phyloP scores from a whole-genome alignment of 2,888 invertebrate genomes.

The Trileptium ribeirensis region DNA sequence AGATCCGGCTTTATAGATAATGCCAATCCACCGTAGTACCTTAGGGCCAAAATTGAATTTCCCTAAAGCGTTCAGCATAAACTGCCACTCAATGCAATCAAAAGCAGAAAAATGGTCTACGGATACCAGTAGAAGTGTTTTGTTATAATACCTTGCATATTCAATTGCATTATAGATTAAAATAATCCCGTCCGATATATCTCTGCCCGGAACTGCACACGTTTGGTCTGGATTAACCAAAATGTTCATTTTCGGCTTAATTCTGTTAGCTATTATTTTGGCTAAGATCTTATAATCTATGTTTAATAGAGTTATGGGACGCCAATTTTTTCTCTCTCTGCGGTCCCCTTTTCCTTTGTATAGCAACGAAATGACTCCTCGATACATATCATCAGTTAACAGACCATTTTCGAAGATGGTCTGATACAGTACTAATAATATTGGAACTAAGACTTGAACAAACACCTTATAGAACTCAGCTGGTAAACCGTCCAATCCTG shows the following conservation, averaged over 20 bases:
- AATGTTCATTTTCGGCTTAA: not conserved
- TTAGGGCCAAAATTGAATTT: not conserved
- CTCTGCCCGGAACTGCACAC: not conserved
- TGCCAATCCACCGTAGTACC: not conserved
- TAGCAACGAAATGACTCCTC: not conserved
- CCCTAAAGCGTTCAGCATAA: not conserved
- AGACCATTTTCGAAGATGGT: not conserved
- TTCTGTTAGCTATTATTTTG: not conserved
- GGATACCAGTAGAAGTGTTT: not conserved
- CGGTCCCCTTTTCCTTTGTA: constrained; percentile 13
- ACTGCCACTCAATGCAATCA: not conserved
- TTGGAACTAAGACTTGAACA: not conserved
- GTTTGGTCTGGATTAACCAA: constrained; percentile 2
- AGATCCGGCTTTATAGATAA: not conserved
- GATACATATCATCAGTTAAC: not conserved
- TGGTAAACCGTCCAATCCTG: not conserved
- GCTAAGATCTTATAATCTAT: constrained; percentile 11
- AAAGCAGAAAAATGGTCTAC: constrained; percentile 1
- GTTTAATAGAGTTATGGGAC: not conserved
- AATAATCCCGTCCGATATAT: not conserved
- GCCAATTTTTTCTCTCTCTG: not conserved
- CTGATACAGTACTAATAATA: not conserved
- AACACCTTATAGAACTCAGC: not conserved
- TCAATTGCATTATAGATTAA: not conserved
- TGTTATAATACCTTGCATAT: not conserved